phyloP scores from a whole-genome alignment of 2,888 invertebrate genomes.

The Rhagophthalmus giganteus region DNA sequence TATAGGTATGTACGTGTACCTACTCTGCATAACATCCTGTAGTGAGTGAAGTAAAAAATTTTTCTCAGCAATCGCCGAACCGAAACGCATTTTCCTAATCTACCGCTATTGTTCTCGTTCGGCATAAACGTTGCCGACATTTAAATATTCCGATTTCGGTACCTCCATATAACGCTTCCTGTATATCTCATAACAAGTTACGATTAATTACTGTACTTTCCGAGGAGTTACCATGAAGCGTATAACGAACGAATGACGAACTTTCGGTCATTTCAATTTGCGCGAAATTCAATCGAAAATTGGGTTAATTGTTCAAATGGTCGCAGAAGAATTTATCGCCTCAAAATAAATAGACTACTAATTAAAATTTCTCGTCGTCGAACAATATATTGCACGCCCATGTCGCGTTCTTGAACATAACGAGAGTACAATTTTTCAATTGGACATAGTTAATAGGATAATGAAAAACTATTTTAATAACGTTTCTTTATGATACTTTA shows the following conservation, averaged over 20 bases:
- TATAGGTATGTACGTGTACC: too few relatives aligned
- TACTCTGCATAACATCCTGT: too few relatives aligned
- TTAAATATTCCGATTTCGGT: too few relatives aligned
- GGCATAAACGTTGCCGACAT: too few relatives aligned
- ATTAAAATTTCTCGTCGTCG: background rate
- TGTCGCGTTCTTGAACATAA: background rate
- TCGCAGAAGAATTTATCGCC: background rate
- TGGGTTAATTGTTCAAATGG: background rate
- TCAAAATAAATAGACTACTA: background rate
- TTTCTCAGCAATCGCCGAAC: too few relatives aligned
- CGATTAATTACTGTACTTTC: background rate
- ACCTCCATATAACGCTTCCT: too few relatives aligned
- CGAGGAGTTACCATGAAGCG: background rate
- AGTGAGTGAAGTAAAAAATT: too few relatives aligned
- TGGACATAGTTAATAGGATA: background rate
- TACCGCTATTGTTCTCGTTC: too few relatives aligned
- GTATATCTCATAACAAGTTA: too few relatives aligned
- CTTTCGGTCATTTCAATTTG: background rate
- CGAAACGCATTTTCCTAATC: too few relatives aligned
- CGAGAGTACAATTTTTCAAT: slow-evolving; percentile 2
- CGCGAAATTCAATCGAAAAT: too few relatives aligned
- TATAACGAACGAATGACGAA: background rate
- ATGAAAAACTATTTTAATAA: background rate
- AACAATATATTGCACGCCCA: background rate
- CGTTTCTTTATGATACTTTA: too few relatives aligned